Evolutionary conservation across 1,140 invertebrate genomes (phyloP).

Genomic region (Ceratina calcarata): DNA sequence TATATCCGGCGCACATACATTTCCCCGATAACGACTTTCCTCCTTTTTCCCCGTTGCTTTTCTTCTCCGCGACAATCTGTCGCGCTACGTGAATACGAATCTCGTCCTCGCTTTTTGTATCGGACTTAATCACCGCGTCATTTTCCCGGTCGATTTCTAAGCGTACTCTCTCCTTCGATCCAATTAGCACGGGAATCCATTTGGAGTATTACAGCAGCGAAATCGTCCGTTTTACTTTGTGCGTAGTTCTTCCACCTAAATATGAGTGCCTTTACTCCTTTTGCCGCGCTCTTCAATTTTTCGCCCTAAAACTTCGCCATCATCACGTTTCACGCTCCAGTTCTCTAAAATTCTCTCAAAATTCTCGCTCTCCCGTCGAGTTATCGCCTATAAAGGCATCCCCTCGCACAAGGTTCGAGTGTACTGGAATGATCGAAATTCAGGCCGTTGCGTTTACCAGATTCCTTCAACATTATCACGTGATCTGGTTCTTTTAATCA

Average conservation of each 20-base stretch:
- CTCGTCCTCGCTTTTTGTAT: not conserved
- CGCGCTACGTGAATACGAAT: not conserved
- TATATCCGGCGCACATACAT: not conserved
- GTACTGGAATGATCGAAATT: not conserved
- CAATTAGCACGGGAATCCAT: not conserved
- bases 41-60: not conserved
- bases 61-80: not conserved
- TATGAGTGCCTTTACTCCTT: not conserved
- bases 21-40: not conserved
- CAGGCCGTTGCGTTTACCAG: not conserved
- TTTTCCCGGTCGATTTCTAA: not conserved
- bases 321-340: slow-evolving; percentile 1
- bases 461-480: no score
- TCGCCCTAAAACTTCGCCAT: not conserved
- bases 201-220: not conserved
- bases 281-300: not conserved
- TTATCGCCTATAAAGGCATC: not conserved
- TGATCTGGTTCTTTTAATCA: slow-evolving; percentile 1
- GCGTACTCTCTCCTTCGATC: not conserved
- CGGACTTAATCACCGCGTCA: not conserved
- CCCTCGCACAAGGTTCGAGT: not conserved
- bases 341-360: not conserved
- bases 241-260: not conserved
- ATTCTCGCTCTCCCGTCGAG: no score
- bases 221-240: not conserved